Conservation (phyloP, 2,888 invertebrate genomes). For the Pardosa pseudoannulata region DNA sequence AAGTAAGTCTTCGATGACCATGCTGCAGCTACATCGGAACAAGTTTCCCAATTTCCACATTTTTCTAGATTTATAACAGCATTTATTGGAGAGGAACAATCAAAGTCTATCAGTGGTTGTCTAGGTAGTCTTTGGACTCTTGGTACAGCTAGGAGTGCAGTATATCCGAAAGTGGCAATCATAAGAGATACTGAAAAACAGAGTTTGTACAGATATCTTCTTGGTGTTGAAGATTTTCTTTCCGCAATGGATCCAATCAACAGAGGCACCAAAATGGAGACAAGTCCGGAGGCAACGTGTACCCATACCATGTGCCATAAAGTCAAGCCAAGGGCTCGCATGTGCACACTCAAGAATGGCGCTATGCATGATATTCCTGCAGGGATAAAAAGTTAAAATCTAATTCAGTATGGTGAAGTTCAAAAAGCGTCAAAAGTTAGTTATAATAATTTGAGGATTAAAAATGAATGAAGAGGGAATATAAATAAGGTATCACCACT, state of each 20-base stretch:
- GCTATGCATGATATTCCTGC: constrained; percentile 89
- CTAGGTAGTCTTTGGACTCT: constrained; percentile 70
- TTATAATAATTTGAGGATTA: too few species aligned
- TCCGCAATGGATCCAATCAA: constrained; percentile 88
- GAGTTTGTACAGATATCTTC: constrained; percentile 80
- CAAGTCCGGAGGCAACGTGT: constrained; percentile 87
- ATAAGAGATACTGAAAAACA: constrained; percentile 76
- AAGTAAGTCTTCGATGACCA: constrained; percentile 48
- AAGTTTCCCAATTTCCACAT: constrained; percentile 74
- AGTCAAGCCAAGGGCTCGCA: constrained; percentile 85
- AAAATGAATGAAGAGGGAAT: too few species aligned
- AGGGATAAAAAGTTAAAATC: not conserved
- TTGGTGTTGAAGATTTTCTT: constrained; percentile 75
- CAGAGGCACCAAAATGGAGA: constrained; percentile 87
- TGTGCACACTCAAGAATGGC: constrained; percentile 88
- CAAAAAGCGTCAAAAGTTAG: too few species aligned
- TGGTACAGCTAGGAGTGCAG: constrained; percentile 77
- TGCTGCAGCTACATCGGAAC: constrained; percentile 54
- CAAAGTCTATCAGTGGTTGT: constrained; percentile 73
- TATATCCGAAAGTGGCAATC: constrained; percentile 76
- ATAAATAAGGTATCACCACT: too few species aligned
- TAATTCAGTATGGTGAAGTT: too few species aligned
- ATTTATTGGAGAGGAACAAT: constrained; percentile 72
- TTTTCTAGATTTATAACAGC: constrained; percentile 73
- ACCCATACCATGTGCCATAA: constrained; percentile 86